A percentile compares a stretch with the other conserved stretches of the same genome.
Evolutionary conservation across 2,113 vertebrate genomes (phyloP).

Genomic region (Gambusia holbrooki): DNA sequence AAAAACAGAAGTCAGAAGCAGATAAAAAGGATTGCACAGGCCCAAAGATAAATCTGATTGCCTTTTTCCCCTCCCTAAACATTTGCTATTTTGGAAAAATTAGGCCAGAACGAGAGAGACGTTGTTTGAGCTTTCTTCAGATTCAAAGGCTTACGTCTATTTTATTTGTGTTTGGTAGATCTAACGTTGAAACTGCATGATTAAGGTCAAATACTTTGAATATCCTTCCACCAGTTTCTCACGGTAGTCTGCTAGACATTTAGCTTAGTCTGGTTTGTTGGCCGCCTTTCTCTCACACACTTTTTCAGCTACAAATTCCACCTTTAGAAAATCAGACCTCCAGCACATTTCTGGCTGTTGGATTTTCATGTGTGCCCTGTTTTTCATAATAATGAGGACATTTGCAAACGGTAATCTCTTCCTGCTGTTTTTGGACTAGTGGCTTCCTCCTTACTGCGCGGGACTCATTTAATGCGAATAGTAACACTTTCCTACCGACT

Average conservation of each 20-base stretch:
- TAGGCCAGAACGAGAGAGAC: background rate
- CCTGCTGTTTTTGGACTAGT: no score
- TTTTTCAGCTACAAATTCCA: background rate
- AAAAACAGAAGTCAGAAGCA: conserved; percentile 43
- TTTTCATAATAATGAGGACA: no score
- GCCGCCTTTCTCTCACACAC: no score
- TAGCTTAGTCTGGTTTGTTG: background rate
- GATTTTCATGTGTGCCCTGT: no score
- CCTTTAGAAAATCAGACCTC: background rate
- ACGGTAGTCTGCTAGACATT: background rate
- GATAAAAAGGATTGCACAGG: conserved; percentile 35
- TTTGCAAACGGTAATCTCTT: no score
- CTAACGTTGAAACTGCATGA: background rate
- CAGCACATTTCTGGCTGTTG: no score
- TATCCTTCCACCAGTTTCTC: background rate
- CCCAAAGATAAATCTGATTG: conserved; percentile 7
- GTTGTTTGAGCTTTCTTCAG: no score
- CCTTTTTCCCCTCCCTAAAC: background rate
- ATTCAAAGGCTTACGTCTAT: background rate
- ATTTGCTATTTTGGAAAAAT: background rate
- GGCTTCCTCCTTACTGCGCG: no score
- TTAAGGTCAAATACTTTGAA: background rate
- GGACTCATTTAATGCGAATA: no score
- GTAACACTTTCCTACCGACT: no score
- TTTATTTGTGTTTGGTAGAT: background rate